A percentile compares a stretch with the other conserved stretches of the same genome.
phyloP scores from a whole-genome alignment of 2,113 vertebrate species.

The Pandion haliaetus region DNA sequence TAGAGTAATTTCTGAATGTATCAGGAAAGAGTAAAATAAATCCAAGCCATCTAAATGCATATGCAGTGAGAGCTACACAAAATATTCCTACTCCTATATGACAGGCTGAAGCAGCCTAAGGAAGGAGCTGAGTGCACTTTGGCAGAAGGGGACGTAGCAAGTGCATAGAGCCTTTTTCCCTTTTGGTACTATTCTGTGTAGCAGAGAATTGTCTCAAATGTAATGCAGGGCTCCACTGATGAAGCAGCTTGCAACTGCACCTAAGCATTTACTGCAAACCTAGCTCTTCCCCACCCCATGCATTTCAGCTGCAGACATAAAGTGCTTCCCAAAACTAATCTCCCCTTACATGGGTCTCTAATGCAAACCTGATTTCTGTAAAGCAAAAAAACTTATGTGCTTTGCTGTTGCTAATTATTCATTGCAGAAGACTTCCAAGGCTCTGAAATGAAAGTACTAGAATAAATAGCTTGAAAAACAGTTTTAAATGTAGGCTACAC shows the following conservation, averaged over 20 bases:
- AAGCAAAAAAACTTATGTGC: accelerated
- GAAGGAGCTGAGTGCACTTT: neutral
- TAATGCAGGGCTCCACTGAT: neutral
- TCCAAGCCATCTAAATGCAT: neutral
- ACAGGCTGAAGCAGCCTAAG: neutral
- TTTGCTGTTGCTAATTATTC: neutral
- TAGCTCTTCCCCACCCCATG: neutral
- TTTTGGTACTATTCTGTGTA: accelerated
- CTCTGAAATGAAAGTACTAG: neutral
- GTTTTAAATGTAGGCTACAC: neutral
- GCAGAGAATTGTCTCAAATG: neutral
- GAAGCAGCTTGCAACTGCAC: neutral
- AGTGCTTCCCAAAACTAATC: neutral
- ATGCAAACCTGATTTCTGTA: neutral
- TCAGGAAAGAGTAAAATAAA: neutral
- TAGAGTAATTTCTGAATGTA: neutral
- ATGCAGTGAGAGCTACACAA: neutral
- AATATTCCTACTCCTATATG: neutral
- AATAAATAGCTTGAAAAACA: neutral
- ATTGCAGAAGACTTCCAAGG: neutral
- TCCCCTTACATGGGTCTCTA: neutral
- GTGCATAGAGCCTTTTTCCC: neutral
- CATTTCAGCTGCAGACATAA: neutral
- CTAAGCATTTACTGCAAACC: neutral
- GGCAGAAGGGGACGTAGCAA: neutral